Conservation (phyloP, 2,797 vertebrate species). For the Phaenicophaeus curvirostris region DNA sequence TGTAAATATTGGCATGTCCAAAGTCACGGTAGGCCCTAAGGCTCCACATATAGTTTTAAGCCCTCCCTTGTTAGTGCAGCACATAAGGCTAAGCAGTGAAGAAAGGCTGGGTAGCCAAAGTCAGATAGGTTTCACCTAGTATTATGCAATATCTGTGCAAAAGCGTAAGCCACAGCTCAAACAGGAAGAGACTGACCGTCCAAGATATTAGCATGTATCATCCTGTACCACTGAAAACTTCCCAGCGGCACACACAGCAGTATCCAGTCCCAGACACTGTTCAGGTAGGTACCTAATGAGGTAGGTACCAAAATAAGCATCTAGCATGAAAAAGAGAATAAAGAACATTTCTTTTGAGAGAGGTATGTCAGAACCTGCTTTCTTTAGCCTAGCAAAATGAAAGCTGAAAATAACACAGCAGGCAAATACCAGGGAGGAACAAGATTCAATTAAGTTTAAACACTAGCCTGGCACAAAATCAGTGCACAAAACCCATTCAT, state of each 20-base stretch:
- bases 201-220: background rate
- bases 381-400: background rate
- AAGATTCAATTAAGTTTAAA: background rate
- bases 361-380: background rate
- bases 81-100: background rate
- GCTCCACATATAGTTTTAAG: background rate
- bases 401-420: background rate
- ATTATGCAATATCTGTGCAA: background rate
- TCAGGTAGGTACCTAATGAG: background rate
- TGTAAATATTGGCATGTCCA: background rate
- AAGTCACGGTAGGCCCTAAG: background rate
- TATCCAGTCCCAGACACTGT: background rate
- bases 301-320: background rate
- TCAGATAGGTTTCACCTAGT: background rate
- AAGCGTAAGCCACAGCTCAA: background rate
- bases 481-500: background rate
- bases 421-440: background rate
- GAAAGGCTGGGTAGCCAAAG: background rate
- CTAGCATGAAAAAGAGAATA: background rate
- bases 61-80: background rate
- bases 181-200: background rate
- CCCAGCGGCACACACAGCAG: background rate
- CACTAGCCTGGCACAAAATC: background rate
- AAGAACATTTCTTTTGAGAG: background rate
- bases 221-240: background rate